Evolutionary conservation across 2,888 invertebrate genomes (phyloP).

Genomic region (Epinotia brunnichana): DNA sequence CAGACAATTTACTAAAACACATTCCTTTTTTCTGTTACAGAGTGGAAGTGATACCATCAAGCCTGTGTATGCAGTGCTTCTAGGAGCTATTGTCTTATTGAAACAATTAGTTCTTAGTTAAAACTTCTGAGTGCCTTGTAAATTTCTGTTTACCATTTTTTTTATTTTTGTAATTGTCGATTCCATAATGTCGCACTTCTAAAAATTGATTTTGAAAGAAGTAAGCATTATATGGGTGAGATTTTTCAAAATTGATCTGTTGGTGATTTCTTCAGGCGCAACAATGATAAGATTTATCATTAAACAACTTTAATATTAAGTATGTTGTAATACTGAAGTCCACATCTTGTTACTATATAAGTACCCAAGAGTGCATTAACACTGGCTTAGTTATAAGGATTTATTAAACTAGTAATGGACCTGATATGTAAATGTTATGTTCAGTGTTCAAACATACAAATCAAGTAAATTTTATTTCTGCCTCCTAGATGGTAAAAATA

Average conservation of each 20-base stretch:
- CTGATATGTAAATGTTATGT: background rate
- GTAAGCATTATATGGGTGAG: too few relatives aligned
- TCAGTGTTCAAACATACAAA: too few relatives aligned
- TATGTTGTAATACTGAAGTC: background rate
- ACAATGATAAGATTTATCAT: too few relatives aligned
- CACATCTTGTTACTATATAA: background rate
- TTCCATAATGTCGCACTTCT: too few relatives aligned
- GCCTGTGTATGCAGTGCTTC: conserved; percentile 52
- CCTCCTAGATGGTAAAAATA: background rate
- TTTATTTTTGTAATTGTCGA: background rate
- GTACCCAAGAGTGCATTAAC: background rate
- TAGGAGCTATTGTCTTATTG: conserved; percentile 50
- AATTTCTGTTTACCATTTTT: background rate
- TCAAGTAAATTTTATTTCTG: background rate
- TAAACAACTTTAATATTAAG: background rate
- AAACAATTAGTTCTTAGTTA: conserved; percentile 32
- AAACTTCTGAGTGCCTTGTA: background rate
- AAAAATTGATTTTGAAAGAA: too few relatives aligned
- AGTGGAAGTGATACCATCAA: conserved; percentile 59
- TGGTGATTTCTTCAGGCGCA: too few relatives aligned
- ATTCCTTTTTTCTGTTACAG: conserved; percentile 57
- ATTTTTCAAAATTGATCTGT: too few relatives aligned
- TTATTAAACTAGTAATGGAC: background rate
- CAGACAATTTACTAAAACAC: background rate
- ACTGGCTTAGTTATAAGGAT: background rate